Conservation (phyloP, 1,140 invertebrate genomes). For the Drosophila dunni region DNA sequence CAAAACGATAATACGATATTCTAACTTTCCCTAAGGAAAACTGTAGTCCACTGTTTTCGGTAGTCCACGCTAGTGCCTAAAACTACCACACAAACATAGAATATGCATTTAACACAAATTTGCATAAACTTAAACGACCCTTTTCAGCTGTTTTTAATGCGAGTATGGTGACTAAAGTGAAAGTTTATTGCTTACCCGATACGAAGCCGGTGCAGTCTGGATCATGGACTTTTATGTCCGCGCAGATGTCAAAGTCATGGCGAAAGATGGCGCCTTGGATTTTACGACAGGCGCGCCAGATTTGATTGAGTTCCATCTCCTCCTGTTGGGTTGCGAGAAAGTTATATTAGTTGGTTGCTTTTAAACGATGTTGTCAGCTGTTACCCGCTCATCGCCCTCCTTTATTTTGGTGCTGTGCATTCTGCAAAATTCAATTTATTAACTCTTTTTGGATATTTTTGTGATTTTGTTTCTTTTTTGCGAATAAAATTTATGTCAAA, state of each 20-base stretch:
- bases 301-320: conserved; percentile 84
- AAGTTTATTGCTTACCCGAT: conserved; percentile 86
- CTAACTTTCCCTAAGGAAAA: no score
- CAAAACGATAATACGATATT: no score
- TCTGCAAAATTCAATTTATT: conserved; percentile 37
- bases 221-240: conserved; percentile 88
- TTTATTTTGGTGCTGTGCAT: conserved; percentile 69
- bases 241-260: conserved; percentile 88
- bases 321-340: conserved; percentile 47
- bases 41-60: no score
- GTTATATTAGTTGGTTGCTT: conserved; percentile 45
- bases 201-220: conserved; percentile 88
- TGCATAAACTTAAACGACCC: not conserved
- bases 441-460: conserved; percentile 28
- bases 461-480: conserved; percentile 30
- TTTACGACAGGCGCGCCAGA: conserved; percentile 91
- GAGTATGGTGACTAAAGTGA: not conserved
- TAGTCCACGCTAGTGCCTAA: no score
- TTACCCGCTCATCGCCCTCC: conserved; percentile 76
- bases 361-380: conserved; percentile 31
- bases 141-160: not conserved
- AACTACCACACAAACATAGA: no score
- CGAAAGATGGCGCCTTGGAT: conserved; percentile 89
- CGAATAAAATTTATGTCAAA: conserved; percentile 29
- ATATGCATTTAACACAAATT: not conserved